phyloP scores from a whole-genome alignment of 2,113 vertebrate genomes.

The Centropus bengalensis region DNA sequence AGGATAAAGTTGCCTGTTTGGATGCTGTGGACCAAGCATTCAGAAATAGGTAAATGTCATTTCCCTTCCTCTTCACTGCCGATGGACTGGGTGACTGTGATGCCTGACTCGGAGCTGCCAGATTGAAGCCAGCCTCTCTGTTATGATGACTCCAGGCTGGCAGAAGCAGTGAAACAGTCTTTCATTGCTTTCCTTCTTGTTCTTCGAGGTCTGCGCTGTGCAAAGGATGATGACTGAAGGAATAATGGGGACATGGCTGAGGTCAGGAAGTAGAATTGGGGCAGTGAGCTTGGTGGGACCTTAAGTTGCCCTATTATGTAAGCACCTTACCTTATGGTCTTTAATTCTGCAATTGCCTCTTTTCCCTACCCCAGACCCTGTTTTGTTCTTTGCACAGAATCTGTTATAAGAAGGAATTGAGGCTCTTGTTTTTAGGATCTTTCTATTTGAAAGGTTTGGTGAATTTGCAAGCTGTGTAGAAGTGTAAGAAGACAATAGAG shows the following conservation, averaged over 20 bases:
- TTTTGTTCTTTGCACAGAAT: neutral
- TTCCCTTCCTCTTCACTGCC: neutral
- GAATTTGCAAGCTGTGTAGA: neutral
- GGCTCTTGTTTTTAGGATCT: neutral
- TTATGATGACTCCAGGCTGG: neutral
- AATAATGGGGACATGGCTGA: neutral
- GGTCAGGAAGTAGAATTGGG: slow-evolving; percentile 18
- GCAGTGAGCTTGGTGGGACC: slow-evolving; percentile 4
- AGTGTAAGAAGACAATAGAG: neutral
- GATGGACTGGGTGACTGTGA: neutral
- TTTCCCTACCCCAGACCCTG: neutral
- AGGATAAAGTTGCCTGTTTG: neutral
- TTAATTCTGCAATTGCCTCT: neutral
- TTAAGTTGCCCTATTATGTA: slow-evolving; percentile 11
- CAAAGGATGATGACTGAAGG: neutral
- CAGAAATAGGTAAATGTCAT: neutral
- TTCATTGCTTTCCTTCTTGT: neutral
- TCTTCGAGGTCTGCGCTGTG: neutral
- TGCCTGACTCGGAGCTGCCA: neutral
- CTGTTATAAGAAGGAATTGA: neutral
- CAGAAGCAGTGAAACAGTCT: neutral
- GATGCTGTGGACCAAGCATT: neutral
- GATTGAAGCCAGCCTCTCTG: neutral
- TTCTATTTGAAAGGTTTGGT: neutral
- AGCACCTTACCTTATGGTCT: neutral